A percentile compares a stretch with the other conserved stretches of the same genome.
Conservation (phyloP, 2,797 vertebrate genomes). For the Adrianichthys oophorus region DNA sequence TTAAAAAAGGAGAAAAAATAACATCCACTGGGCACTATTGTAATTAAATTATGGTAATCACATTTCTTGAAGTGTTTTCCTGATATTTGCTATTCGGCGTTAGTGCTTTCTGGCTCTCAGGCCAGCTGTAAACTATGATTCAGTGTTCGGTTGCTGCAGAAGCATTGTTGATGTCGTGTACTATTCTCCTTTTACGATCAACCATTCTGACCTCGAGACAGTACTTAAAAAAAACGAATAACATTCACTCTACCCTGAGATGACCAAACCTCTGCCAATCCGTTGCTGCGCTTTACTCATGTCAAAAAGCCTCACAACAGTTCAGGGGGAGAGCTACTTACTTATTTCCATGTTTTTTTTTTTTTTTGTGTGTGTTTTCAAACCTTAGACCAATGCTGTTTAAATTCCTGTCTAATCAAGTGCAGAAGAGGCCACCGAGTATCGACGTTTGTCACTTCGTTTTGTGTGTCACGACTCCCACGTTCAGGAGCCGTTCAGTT, state of each 20-base stretch:
- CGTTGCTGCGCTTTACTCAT: slow-evolving; percentile 52
- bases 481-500: slow-evolving; percentile 69
- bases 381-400: slow-evolving; percentile 64
- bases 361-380: slow-evolving; percentile 8
- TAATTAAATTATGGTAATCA: slow-evolving; percentile 45
- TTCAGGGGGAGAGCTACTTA: slow-evolving; percentile 1
- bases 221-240: slow-evolving; percentile 20
- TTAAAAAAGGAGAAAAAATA: slow-evolving; percentile 36
- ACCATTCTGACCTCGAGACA: slow-evolving; percentile 58
- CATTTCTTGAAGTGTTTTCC: slow-evolving; percentile 41
- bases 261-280: slow-evolving; percentile 60
- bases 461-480: slow-evolving; percentile 63
- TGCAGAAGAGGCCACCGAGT: slow-evolving; percentile 67
- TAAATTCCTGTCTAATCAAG: slow-evolving; percentile 52
- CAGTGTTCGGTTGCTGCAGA: slow-evolving; percentile 46
- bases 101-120: slow-evolving; percentile 30
- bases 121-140: slow-evolving; percentile 46
- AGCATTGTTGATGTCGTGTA: slow-evolving; percentile 43
- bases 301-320: slow-evolving; percentile 37
- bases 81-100: slow-evolving; percentile 33
- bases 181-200: slow-evolving; percentile 48
- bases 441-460: slow-evolving; percentile 54
- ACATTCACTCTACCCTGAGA: slow-evolving; percentile 41
- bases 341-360: slow-evolving; percentile 1
- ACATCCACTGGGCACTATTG: slow-evolving; percentile 41